Base-by-base conservation (phyloP, 2,797 vertebrate genomes). In the Coregonus sp. region DNA sequence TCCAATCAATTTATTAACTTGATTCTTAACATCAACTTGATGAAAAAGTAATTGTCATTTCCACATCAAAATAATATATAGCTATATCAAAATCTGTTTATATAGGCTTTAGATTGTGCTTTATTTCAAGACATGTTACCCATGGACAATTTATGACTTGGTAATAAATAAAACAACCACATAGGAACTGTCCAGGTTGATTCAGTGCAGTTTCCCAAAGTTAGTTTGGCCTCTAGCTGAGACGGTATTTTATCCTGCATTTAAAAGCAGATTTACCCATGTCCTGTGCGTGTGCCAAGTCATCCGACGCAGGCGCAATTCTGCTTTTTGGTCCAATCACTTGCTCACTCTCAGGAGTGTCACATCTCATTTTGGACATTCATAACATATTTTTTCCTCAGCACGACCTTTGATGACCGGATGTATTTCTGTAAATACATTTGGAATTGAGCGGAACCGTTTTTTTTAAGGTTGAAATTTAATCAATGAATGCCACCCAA, bases 191-290 rank as follows among this genome's bases (percentile, higher is more conserved):
- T 54, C 52, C 71, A 35, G 50, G 33, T 14, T 73, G 56, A 73
- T 63, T 73, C 56, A 37, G 4, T 63, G 35, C 33, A 61, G 56
- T 73, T 73, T 73, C 16, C 72, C 33, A 20, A 63, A 73, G 18
- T 73, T 40, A 61, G 18, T 52, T 65, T 77, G 75, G 69, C 54
- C 35, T 76, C 75, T 35, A 72, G 33, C 54, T 31, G 35, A 33
- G 20, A 63, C 25, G 2, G 40, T 71, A 63, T 77, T 77, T 16
- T 61, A 31, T 59, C 54, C 25, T 35, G 75, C 67, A 75, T 4
- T 35, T 75, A 68, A 75, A 69, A 67, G 74, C 61, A 69, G 37
- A 70, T 75, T 72, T 71, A 54, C 73, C 33, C 18, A 51, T 79
- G 73, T 75, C 40, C 47, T 51, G 40, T 52, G 37, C 37, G 70